Base-by-base conservation (phyloP, 2,113 vertebrate species). In the Rana temporaria region DNA sequence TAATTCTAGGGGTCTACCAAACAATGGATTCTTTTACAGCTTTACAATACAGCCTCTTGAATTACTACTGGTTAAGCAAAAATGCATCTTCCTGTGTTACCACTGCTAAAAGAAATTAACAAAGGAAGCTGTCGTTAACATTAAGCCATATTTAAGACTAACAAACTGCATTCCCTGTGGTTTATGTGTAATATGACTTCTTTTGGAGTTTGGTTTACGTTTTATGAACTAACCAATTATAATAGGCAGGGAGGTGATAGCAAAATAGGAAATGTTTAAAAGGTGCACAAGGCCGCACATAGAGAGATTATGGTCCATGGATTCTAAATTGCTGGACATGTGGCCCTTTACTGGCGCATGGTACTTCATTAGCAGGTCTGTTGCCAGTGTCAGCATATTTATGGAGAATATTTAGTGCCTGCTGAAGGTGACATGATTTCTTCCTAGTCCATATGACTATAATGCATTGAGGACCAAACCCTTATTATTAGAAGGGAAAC, bases 141-240 rank as follows among this genome's bases (percentile, higher is more conserved):
- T 56, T 60, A 74, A 82, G 79, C 79, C 79, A 82, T 82, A 82
- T 22, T 57, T 26, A 73, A 38, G 60, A 82, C 19, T 67, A 57
- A 78, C 64, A 78, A 57, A 56, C 24, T 42, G 53, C 76, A 42
- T 68, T 67, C 53, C 59, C 32, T 34, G 52, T 38, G 53, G 12
- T 34, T 16, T 52, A 79, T 30, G 63, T 42, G 66, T 59, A 32
- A n/a, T 38, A 20, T n/a, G 53, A 24, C 20, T 24, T 55, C 52
- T 42, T 69, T 19, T 42, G n/a, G 8, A 19, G 30, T 24, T 42
- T 56, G 19, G 30, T 68, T 79, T 34, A 20, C 55, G 4, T 22
- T 6, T 69, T 52, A 67, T 4, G 12, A 42, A 12, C 4, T 65
- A 26, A 52, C 20, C 19, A 18, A 55, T 22, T 19, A 77, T 53